Base-by-base conservation (phyloP, 2,113 vertebrate species). In the Barbus barbus region DNA sequence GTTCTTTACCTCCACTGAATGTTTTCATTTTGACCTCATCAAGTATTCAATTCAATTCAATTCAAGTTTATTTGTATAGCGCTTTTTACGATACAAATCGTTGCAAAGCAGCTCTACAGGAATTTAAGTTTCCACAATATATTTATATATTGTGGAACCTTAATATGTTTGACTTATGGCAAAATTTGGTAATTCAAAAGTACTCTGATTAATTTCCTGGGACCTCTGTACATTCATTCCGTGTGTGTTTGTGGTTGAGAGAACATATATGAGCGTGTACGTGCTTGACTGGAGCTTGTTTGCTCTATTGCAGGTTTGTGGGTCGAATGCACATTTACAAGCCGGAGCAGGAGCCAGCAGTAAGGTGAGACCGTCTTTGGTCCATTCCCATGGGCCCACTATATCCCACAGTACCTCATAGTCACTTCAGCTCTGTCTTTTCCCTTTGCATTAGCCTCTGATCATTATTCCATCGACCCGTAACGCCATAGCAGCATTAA, bases 301-400 rank as follows among this genome's bases (percentile, higher is more conserved):
- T 74, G 36, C 3, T 31, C 13, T 13, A 36, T 9, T 89, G 24
- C 90, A 99, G 98, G 89, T 99, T 98, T 94, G 96, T 97, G 73
- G 97, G 98, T 31, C 95, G 97, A 78, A 97, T 99, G 93, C 92
- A 94, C 89, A 96, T 98, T 88, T 95, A 96, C 89, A 95, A 87
- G 89, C 92, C 89, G 56, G 90, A 90, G 81, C 90, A 92, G 84
- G 96, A 96, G 11, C 89, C 94, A 0, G 83, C 93, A 86, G 95
- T 96, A 87, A 95, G 96, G 96, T 97, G 91, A 91, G 94, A 91
- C 63, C 53, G 26, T 72, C 74, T 41, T 87, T 88, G 46, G 48
- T 60, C 48, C 84, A 3, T 13, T 86, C 83, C 61, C 36, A 33
- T 71, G 72, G 51, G 58, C 26, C 33, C 73, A 85, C 58, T 63